Evolutionary conservation across 2,113 vertebrate genomes (phyloP).

Genomic region (Malurus melanocephalus): DNA sequence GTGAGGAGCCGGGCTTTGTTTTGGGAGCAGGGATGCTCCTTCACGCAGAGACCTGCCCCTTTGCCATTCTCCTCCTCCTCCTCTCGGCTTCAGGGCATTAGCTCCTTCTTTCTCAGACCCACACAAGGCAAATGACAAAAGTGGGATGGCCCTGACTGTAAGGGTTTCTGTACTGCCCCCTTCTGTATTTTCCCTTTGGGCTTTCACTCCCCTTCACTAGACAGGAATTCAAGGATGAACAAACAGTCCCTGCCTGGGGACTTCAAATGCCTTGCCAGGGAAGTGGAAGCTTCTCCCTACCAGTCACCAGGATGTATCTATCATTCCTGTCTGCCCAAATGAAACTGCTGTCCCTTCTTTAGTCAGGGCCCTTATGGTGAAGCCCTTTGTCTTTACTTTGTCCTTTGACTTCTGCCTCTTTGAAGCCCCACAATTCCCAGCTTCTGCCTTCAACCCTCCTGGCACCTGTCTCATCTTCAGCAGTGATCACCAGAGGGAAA

Average conservation of each 20-base stretch:
- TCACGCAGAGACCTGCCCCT: background rate
- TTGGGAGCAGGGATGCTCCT: background rate
- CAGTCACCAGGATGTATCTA: background rate
- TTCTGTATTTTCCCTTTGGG: background rate
- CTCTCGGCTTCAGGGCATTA: accelerated
- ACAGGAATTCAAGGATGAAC: background rate
- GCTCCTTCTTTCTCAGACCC: background rate
- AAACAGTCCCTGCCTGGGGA: background rate
- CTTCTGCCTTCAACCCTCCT: background rate
- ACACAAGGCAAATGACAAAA: background rate
- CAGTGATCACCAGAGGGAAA: background rate
- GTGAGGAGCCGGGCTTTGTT: background rate
- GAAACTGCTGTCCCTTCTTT: accelerated
- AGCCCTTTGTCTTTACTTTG: background rate
- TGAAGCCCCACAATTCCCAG: background rate
- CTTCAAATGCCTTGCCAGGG: background rate
- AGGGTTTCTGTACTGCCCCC: background rate
- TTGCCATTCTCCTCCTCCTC: background rate
- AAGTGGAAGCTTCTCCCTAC: background rate
- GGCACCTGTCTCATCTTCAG: background rate
- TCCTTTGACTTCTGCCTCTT: background rate
- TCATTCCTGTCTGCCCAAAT: background rate
- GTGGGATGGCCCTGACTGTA: background rate
- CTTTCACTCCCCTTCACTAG: background rate
- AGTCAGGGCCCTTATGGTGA: background rate